phyloP scores from a whole-genome alignment of 2,888 invertebrate species.

The Hecatera dysodea region DNA sequence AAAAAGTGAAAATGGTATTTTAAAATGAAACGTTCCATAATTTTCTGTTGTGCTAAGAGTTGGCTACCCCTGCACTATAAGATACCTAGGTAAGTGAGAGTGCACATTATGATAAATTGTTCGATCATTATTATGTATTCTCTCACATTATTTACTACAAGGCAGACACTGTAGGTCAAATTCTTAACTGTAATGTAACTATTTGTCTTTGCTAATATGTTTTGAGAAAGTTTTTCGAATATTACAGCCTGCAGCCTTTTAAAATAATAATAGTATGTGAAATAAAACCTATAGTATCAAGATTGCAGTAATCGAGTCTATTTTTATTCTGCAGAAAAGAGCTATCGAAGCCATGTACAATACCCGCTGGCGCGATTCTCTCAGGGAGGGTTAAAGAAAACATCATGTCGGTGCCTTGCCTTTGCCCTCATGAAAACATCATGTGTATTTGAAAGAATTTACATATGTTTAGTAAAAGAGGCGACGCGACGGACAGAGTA shows the following conservation, averaged over 20 bases:
- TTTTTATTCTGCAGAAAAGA: too few relatives aligned
- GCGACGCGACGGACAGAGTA: too few relatives aligned
- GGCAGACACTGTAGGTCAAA: conserved; percentile 33
- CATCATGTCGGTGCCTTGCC: too few relatives aligned
- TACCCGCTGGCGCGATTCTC: too few relatives aligned
- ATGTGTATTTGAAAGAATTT: too few relatives aligned
- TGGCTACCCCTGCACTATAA: conserved; percentile 38
- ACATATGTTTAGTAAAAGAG: too few relatives aligned
- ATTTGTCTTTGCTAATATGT: conserved; percentile 25
- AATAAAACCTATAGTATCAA: neutral
- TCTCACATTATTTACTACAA: conserved; percentile 32
- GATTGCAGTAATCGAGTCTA: too few relatives aligned
- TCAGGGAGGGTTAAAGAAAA: too few relatives aligned
- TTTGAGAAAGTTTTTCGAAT: conserved; percentile 15
- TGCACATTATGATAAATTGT: conserved; percentile 71
- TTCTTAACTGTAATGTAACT: conserved; percentile 38
- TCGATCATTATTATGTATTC: conserved; percentile 62
- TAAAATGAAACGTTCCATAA: too few relatives aligned
- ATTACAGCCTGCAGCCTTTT: neutral
- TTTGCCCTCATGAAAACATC: too few relatives aligned
- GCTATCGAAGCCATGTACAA: too few relatives aligned
- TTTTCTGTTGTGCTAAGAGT: neutral
- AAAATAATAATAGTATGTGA: neutral
- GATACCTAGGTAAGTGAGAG: conserved; percentile 70
- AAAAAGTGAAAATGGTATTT: too few relatives aligned